Evolutionary conservation across 2,888 invertebrate species (phyloP).

Genomic region (Carpatolechia fugitivella): DNA sequence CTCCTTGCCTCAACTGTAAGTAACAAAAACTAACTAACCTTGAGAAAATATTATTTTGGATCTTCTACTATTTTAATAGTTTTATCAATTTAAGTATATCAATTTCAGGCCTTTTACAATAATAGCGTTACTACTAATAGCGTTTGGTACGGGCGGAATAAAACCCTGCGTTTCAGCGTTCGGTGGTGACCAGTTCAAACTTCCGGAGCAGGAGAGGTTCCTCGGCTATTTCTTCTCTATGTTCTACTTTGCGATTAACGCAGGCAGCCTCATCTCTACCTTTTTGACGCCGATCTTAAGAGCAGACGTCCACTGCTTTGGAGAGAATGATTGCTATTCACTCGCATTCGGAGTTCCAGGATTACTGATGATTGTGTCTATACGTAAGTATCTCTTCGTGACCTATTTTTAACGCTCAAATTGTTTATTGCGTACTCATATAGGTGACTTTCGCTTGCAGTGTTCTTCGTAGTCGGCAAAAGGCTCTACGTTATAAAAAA

Average conservation of each 20-base stretch:
- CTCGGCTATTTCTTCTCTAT: constrained; percentile 93
- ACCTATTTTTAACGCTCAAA: too few relatives aligned
- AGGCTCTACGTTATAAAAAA: constrained; percentile 86
- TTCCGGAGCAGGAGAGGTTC: constrained; percentile 88
- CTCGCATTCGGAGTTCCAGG: constrained; percentile 95
- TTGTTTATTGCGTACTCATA: background rate
- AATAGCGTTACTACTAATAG: constrained; percentile 85
- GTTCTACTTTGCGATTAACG: constrained; percentile 96
- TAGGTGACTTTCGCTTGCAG: constrained; percentile 63
- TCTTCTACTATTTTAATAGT: too few relatives aligned
- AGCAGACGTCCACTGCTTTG: constrained; percentile 88
- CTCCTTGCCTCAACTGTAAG: constrained; percentile 79
- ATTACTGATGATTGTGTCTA: constrained; percentile 88
- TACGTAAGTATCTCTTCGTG: constrained; percentile 77
- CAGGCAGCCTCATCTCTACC: constrained; percentile 93
- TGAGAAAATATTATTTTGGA: too few relatives aligned
- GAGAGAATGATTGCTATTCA: constrained; percentile 87
- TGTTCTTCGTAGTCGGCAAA: constrained; percentile 90
- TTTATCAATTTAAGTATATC: too few relatives aligned
- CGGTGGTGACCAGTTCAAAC: constrained; percentile 94
- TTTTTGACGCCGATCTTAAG: constrained; percentile 92
- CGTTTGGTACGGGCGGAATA: constrained; percentile 95
- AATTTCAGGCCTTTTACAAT: constrained; percentile 81
- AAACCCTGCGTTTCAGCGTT: constrained; percentile 98
- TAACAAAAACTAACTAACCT: constrained; percentile 25